Evolutionary conservation across 2,797 vertebrate genomes (phyloP).

Genomic region (Trachurus trachurus): DNA sequence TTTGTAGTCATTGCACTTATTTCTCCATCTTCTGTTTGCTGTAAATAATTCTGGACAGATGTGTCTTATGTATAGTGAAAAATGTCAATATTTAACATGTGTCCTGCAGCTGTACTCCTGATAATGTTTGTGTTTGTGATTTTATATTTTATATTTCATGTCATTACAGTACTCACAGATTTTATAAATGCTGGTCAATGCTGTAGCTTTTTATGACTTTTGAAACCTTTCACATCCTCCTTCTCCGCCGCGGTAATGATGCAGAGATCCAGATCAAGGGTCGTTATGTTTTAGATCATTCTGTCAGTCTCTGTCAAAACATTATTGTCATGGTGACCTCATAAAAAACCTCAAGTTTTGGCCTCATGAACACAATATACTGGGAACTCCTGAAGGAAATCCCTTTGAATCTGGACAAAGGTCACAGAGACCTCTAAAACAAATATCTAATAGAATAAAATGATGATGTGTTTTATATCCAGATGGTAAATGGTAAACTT

Average conservation of each 20-base stretch:
- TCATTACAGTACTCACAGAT: not conserved
- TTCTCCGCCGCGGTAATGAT: not conserved
- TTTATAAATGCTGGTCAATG: not conserved
- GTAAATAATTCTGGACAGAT: constrained; percentile 65
- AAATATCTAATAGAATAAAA: too few relatives aligned
- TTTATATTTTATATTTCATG: constrained; percentile 15
- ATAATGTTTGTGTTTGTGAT: constrained; percentile 5
- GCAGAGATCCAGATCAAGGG: too few relatives aligned
- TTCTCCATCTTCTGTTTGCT: constrained; percentile 43
- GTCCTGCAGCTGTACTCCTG: constrained; percentile 15
- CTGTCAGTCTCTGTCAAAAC: too few relatives aligned
- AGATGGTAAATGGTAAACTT: too few relatives aligned
- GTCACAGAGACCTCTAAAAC: too few relatives aligned
- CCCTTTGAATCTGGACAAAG: too few relatives aligned
- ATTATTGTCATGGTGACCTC: too few relatives aligned
- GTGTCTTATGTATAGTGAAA: constrained; percentile 42
- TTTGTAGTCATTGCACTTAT: constrained; percentile 71
- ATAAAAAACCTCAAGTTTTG: too few relatives aligned
- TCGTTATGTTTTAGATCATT: too few relatives aligned
- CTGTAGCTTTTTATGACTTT: not conserved
- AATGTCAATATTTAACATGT: constrained; percentile 16
- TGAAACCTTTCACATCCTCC: not conserved
- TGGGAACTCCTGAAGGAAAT: too few relatives aligned
- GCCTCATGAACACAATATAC: too few relatives aligned
- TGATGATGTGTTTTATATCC: too few relatives aligned